These are phyloP conservation scores for Perca schrenkii DNA, from an alignment of 2,113 vertebrate genomes.

Conservation along the genomic window DNA sequence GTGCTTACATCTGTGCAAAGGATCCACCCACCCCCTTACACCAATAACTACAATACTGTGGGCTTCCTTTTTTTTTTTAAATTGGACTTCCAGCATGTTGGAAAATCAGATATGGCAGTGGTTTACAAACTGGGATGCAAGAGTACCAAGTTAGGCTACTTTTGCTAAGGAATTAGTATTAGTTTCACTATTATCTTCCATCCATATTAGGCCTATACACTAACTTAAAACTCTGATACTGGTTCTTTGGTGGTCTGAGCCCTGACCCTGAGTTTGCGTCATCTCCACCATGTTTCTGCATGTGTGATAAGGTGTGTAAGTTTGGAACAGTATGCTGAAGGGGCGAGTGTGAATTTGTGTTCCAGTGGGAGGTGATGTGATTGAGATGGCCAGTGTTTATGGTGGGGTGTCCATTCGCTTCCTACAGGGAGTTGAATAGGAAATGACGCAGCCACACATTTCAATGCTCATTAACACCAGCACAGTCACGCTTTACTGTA, in stretches of 20 bases:
- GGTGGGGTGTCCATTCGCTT: constrained; percentile 20
- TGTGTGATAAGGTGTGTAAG: constrained; percentile 14
- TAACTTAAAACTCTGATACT: neutral
- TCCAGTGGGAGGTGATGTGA: constrained; percentile 43
- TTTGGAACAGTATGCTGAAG: neutral
- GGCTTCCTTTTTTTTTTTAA: constrained; percentile 14
- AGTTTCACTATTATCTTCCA: neutral
- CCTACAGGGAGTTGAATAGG: neutral
- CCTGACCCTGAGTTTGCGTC: neutral
- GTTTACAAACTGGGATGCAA: neutral
- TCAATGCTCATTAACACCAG: constrained; percentile 14
- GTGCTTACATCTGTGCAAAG: constrained; percentile 42
- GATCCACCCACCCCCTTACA: constrained; percentile 52
- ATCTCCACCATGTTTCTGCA: neutral
- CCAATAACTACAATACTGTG: neutral
- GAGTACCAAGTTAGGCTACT: neutral
- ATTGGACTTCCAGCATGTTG: constrained; percentile 3
- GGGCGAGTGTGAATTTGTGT: constrained; percentile 23
- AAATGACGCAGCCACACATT: constrained; percentile 16
- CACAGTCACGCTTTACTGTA: neutral
- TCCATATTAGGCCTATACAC: neutral
- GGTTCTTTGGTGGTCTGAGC: neutral
- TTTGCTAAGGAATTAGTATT: neutral
- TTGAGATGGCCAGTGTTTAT: constrained; percentile 19
- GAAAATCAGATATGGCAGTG: neutral